These are phyloP conservation scores for Pocillopora damicornis DNA, from an alignment of 64 coral and sea anemone species.

Conservation along the genomic window DNA sequence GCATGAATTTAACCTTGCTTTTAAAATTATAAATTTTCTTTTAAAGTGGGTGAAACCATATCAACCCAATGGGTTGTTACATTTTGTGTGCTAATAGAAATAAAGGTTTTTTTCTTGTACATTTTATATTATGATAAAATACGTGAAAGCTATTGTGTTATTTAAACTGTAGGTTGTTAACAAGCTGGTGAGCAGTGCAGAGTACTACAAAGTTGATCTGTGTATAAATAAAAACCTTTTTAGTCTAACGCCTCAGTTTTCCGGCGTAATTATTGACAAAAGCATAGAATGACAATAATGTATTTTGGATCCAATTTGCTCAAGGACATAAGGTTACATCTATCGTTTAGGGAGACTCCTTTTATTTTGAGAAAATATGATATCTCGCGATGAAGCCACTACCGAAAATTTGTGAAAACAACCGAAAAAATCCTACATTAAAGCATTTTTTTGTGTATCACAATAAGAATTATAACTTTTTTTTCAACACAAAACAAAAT, in stretches of 20 bases:
- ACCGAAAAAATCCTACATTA: too few species aligned
- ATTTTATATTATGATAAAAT: background rate
- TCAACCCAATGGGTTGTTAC: too few species aligned
- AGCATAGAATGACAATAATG: background rate
- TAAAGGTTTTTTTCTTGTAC: background rate
- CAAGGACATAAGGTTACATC: background rate
- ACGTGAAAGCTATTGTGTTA: background rate
- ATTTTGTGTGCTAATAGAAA: background rate
- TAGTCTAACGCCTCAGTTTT: background rate
- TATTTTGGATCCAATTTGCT: background rate
- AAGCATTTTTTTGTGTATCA: too few species aligned
- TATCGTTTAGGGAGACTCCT: background rate
- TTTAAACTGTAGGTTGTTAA: background rate
- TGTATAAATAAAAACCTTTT: constrained; percentile 8
- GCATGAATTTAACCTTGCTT: background rate
- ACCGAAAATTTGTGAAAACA: too few species aligned
- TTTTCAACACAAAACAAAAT: too few species aligned
- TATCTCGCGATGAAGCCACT: background rate
- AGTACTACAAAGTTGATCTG: background rate
- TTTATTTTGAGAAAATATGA: background rate
- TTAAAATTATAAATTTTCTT: background rate
- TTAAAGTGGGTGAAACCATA: background rate
- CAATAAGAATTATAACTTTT: too few species aligned
- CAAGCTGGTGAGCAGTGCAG: background rate
- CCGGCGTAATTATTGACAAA: background rate